phyloP scores from a whole-genome alignment of 2,888 invertebrate genomes.

The Schrankia costaestrigalis region DNA sequence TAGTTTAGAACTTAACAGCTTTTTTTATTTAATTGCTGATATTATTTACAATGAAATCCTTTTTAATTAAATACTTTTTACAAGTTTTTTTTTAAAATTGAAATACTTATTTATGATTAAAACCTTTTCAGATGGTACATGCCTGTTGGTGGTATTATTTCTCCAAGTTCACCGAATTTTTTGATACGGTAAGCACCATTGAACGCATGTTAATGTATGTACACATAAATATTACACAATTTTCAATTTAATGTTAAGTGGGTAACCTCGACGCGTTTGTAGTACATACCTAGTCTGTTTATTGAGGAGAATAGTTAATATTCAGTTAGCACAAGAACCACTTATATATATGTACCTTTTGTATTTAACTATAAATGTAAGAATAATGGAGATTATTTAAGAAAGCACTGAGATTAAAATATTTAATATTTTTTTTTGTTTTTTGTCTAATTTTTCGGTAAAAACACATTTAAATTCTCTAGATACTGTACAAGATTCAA shows the following conservation, averaged over 20 bases:
- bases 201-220: background rate
- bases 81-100: background rate
- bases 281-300: too few species aligned
- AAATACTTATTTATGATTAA: slow-evolving; percentile 2
- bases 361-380: slow-evolving; percentile 1
- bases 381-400: background rate
- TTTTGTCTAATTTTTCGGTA: too few species aligned
- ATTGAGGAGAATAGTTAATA: slow-evolving; percentile 11
- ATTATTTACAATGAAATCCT: background rate
- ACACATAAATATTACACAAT: slow-evolving; percentile 6
- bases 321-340: slow-evolving; percentile 7
- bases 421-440: too few species aligned
- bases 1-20: background rate
- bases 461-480: too few species aligned
- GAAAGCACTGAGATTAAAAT: background rate
- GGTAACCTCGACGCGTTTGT: slow-evolving; percentile 10
- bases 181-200: slow-evolving; percentile 91
- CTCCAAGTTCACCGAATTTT: slow-evolving; percentile 97
- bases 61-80: background rate
- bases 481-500: too few species aligned
- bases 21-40: slow-evolving; percentile 3
- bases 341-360: slow-evolving; percentile 8
- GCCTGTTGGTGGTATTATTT: slow-evolving; percentile 98
- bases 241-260: slow-evolving; percentile 9
- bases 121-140: slow-evolving; percentile 94